phyloP scores from a whole-genome alignment of 2,113 vertebrate species.

The Motacilla tschutschensis region DNA sequence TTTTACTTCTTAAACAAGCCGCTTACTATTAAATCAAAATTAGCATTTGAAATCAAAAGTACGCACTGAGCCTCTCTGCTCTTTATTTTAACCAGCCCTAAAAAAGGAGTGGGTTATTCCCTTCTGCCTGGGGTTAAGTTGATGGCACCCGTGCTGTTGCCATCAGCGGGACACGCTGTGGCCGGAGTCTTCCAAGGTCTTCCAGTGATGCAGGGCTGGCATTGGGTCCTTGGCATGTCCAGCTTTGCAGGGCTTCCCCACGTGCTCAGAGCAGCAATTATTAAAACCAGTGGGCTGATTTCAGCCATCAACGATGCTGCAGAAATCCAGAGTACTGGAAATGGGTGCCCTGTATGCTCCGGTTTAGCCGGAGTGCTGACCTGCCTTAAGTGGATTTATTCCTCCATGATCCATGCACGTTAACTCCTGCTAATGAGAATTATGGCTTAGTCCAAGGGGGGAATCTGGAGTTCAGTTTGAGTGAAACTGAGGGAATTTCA shows the following conservation, averaged over 20 bases:
- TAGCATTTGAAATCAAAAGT: constrained; percentile 24
- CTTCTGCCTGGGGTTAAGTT: not conserved
- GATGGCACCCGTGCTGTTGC: not conserved
- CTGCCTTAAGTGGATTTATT: constrained; percentile 24
- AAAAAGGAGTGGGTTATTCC: not conserved
- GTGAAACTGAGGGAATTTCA: constrained; percentile 24
- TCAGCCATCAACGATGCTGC: fast-evolving
- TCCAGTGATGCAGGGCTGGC: not conserved
- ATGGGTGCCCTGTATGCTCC: not conserved
- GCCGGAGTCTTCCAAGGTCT: not conserved
- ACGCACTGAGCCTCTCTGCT: not conserved
- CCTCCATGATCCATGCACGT: not conserved
- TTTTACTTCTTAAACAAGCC: constrained; percentile 45
- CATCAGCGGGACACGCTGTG: fast-evolving
- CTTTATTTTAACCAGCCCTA: not conserved
- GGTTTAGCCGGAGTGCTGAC: not conserved
- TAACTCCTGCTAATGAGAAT: constrained; percentile 22
- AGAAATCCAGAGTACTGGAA: not conserved
- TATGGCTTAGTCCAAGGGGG: not conserved
- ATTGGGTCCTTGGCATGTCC: not conserved
- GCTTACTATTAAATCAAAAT: constrained; percentile 51
- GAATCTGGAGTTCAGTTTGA: constrained; percentile 4
- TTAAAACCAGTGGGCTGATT: not conserved
- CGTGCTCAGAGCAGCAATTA: not conserved
- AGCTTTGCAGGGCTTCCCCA: not conserved